Evolutionary conservation across 2,797 vertebrate genomes (phyloP), one percentile per base, ranked within the genome.

Genomic region (Sitta carolinensis): DNA sequence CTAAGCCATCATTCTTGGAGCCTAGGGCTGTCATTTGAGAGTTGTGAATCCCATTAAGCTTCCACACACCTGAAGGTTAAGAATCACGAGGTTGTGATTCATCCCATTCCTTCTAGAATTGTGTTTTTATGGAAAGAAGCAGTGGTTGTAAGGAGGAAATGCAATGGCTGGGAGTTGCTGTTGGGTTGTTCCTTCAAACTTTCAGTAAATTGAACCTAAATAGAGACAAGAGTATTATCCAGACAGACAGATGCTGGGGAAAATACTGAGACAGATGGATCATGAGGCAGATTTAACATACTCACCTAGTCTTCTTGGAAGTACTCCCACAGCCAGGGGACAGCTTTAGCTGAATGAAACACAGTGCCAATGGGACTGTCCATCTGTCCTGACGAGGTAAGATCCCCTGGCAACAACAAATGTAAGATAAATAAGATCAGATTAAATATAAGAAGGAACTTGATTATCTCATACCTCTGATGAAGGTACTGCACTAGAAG

Each of bases 21-120:
- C 93, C 87, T 58, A 62, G 42, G 66, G 89, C 66, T 88, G 73
- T 77, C 9, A 0, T 78, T 81, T 94, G 79, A 88, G 73, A 72
- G 77, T 82, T 93, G 85, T 90, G 91, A 94, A 88, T 90, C 70
- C 80, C 83, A 86, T 96, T 94, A 95, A 93, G 77, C 73, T 90
- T 96, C 73, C 4, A 11, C 29, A 75, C 73, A 84, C 83, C 62
- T 72, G 93, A 96, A 96, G 87, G 85, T 91, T 95, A 95, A 89
- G 79, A 96, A 86, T 91, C 94, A 96, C 0, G 0, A 86, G 55
- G 43, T 66, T 88, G 77, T 95, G 96, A 96, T 90, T 95, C 87
- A 95, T 91, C 69, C 69, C 0, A 0, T 50, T 85, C 62, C 52
- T 84, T 80, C 61, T 74, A 57, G 67, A 90, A 40, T 40, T 78